Evolutionary conservation across 2,797 vertebrate genomes (phyloP), one percentile per base, ranked within the genome.

Genomic region (Lacerta bilineata): DNA sequence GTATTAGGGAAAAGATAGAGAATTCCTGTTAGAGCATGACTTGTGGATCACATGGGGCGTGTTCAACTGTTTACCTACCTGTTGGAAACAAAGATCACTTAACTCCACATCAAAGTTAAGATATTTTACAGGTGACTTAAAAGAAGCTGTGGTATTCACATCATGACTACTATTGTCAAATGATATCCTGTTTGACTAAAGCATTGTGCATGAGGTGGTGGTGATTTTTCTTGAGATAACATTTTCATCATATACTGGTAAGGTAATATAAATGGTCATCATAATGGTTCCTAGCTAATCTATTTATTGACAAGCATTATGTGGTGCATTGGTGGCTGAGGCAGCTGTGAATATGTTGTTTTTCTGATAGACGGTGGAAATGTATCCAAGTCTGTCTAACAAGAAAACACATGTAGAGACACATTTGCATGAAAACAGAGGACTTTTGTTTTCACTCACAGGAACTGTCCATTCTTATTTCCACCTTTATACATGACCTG

Each of bases 261-360:
- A 55, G 33, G n/a, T 50, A 72, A 79, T 79, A 69, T 69, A 86
- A 86, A 85, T 2, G 33, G 15, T 33, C 23, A 55, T 13, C 25
- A 9, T 59, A 71, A 80, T 72, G 33, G 33, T 81, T 81, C 27
- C 50, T 81, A 55, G 79, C 33, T 55, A 87, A 74, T 74, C 29
- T 36, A 81, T 87, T 87, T 81, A 59, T 87, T 81, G 78, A 74
- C 86, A 59, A 64, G 68, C 59, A 74, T 61, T 64, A n/a, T 25
- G 27, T 43, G 59, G 27, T 18, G 13, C 41, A 74, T 43, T 61
- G 36, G 36, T 81, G 27, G 36, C n/a, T 75, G 33, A 61, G 50
- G 18, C 50, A 84, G 36, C 33, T 85, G 59, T 76, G 36, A 8
- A 8, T 74, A 41, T 29, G 15, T 41, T 85, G 39, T 27, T 33